These are phyloP conservation scores for Murina feae DNA, from an alignment of 2,113 vertebrate genomes.

Conservation along the genomic window DNA sequence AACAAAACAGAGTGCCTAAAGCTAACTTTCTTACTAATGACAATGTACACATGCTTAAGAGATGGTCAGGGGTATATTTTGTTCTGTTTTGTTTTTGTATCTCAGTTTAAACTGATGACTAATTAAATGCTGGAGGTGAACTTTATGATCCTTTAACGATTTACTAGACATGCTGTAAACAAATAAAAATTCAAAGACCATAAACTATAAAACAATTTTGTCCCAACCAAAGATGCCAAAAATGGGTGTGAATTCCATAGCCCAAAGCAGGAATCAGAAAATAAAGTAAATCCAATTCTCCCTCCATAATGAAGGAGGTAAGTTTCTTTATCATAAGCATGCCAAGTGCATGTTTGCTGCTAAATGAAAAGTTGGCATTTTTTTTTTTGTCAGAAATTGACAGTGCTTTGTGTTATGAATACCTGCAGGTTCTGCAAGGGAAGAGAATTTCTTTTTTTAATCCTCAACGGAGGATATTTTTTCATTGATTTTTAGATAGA, in stretches of 20 bases:
- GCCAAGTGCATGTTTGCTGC: conserved; percentile 32
- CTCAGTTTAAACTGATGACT: background rate
- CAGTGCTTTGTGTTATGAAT: conserved; percentile 11
- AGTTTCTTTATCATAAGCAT: background rate
- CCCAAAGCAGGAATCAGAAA: background rate
- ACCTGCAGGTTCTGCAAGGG: background rate
- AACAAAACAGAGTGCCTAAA: background rate
- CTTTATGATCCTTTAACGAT: background rate
- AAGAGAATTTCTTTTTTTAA: background rate
- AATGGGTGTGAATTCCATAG: background rate
- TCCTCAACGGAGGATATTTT: too few species aligned
- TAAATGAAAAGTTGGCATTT: background rate
- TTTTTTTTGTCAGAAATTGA: background rate
- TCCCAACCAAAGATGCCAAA: background rate
- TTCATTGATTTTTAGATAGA: too few species aligned
- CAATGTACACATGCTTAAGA: background rate
- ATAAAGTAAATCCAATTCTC: conserved; percentile 6
- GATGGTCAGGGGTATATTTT: background rate
- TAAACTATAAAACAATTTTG: conserved; percentile 24
- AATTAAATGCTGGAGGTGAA: background rate
- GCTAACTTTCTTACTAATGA: background rate
- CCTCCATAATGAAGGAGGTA: background rate
- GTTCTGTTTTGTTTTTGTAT: background rate
- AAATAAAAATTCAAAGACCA: conserved; percentile 17
- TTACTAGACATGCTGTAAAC: background rate